phyloP scores from a whole-genome alignment of 2,888 invertebrate genomes.

The Drosophila suboccidentalis region DNA sequence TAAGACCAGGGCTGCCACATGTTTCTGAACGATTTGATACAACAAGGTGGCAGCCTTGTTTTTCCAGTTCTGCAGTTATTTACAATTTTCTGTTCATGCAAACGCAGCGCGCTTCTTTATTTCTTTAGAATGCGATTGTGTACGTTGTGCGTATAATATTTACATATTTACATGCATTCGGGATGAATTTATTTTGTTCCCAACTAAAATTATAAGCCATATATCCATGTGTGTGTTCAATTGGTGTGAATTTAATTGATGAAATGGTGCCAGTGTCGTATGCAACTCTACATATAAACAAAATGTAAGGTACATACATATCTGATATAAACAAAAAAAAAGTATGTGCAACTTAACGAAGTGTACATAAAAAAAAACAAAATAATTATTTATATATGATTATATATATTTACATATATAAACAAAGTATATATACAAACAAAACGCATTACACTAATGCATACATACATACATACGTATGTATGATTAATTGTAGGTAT shows the following conservation, averaged over 20 bases:
- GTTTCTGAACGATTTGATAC: too few species aligned
- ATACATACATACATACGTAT: conserved; percentile 4
- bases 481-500: background rate
- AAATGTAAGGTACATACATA: conserved; percentile 41
- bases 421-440: conserved; percentile 25
- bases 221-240: conserved; percentile 5
- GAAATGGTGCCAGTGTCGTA: conserved; percentile 40
- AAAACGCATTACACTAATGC: conserved; percentile 17
- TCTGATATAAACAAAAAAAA: conserved; percentile 27
- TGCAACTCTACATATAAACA: conserved; percentile 48
- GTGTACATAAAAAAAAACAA: conserved; percentile 19
- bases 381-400: conserved; percentile 9
- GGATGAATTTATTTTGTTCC: conserved; percentile 11
- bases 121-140: conserved; percentile 44
- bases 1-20: too few species aligned
- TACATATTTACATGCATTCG: conserved; percentile 12
- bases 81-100: conserved; percentile 70
- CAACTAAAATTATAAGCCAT: background rate
- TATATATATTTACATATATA: conserved; percentile 15
- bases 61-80: conserved; percentile 61
- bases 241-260: conserved; percentile 35
- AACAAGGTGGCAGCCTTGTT: too few species aligned
- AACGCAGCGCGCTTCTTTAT: conserved; percentile 50
- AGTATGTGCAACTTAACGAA: conserved; percentile 36
- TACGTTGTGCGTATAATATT: conserved; percentile 39